A percentile compares a stretch with the other conserved stretches of the same genome.
These are phyloP conservation scores for Scaptomyza parva DNA, from an alignment of 2,888 invertebrate genomes.

Conservation along the genomic window DNA sequence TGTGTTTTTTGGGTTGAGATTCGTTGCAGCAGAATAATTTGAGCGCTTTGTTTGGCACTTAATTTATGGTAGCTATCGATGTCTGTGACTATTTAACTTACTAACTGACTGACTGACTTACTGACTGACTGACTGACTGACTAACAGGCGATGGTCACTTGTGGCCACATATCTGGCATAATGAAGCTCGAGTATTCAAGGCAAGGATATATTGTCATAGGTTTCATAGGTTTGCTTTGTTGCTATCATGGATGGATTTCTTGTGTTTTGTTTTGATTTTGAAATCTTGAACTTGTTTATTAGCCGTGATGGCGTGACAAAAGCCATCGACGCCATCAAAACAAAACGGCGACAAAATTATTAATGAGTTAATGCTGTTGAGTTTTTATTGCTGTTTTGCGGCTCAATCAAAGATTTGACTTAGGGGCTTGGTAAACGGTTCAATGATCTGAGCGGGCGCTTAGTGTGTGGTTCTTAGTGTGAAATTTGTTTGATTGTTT, in stretches of 20 bases:
- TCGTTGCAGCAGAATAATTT: slow-evolving; percentile 76
- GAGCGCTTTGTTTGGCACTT: slow-evolving; percentile 57
- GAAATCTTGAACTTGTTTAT: slow-evolving; percentile 68
- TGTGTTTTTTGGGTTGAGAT: slow-evolving; percentile 32
- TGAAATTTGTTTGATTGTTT: slow-evolving; percentile 40
- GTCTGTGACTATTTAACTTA: slow-evolving; percentile 17
- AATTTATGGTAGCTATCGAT: slow-evolving; percentile 47
- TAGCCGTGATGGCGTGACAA: slow-evolving; percentile 58
- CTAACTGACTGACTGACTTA: slow-evolving; percentile 3
- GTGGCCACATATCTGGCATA: slow-evolving; percentile 27
- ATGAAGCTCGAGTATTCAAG: slow-evolving; percentile 53
- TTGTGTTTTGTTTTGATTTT: slow-evolving; percentile 53
- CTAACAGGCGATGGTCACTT: slow-evolving; percentile 29
- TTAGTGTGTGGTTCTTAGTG: slow-evolving; percentile 46
- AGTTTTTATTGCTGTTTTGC: slow-evolving; percentile 15
- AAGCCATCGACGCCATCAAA: slow-evolving; percentile 53
- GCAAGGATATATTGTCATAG: slow-evolving; percentile 56
- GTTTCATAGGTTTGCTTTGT: slow-evolving; percentile 5
- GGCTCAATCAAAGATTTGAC: slow-evolving; percentile 26
- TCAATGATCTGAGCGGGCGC: slow-evolving; percentile 61
- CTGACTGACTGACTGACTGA: slow-evolving; percentile 1
- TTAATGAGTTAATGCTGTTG: slow-evolving; percentile 72
- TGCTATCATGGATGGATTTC: slow-evolving; percentile 38
- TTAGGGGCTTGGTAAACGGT: slow-evolving; percentile 62
- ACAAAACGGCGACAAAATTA: slow-evolving; percentile 29